phyloP scores from a whole-genome alignment of 2,113 vertebrate species.

The Proteles cristata region DNA sequence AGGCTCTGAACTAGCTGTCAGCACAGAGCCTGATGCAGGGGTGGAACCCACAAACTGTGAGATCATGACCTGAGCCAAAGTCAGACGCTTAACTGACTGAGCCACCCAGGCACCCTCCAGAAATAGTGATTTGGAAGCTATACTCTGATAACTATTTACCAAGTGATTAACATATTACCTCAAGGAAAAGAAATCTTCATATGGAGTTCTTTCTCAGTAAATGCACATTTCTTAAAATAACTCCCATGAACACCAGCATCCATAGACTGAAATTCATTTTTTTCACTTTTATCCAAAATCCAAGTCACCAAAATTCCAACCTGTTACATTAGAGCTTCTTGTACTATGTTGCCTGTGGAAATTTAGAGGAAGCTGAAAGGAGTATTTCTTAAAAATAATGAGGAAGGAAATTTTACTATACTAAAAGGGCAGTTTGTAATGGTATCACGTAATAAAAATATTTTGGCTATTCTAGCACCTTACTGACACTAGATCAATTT shows the following conservation, averaged over 20 bases:
- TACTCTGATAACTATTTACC: background rate
- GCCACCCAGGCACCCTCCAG: background rate
- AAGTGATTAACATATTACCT: background rate
- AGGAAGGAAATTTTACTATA: background rate
- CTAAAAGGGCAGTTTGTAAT: background rate
- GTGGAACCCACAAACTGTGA: no score
- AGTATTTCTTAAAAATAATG: background rate
- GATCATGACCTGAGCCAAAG: no score
- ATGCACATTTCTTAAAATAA: background rate
- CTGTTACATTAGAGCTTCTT: background rate
- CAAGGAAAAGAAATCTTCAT: background rate
- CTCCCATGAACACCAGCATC: background rate
- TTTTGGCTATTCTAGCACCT: background rate
- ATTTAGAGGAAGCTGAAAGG: background rate
- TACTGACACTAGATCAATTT: background rate
- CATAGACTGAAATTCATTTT: background rate
- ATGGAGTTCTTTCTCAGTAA: background rate
- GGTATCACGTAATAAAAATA: background rate
- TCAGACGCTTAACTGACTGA: no score
- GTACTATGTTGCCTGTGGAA: background rate
- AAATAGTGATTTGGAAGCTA: background rate
- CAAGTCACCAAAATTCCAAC: background rate
- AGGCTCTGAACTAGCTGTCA: no score
- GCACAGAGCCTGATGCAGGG: no score
- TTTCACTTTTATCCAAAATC: background rate